phyloP scores from a whole-genome alignment of 2,797 vertebrate species.

The Catamblyrhynchus diadema region DNA sequence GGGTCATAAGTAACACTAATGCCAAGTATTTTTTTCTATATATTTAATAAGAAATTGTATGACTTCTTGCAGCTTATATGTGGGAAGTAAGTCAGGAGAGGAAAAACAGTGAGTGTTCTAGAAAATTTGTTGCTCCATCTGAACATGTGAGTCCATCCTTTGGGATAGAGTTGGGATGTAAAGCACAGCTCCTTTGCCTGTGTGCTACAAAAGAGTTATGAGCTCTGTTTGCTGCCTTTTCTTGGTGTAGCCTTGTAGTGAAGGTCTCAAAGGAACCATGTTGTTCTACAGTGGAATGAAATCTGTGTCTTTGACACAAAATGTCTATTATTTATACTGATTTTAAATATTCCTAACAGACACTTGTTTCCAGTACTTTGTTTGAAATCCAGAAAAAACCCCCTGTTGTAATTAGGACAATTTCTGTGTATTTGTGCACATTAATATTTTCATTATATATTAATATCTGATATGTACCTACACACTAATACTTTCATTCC shows the following conservation, averaged over 20 bases:
- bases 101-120: not conserved
- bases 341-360: not conserved
- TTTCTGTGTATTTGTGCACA: not conserved
- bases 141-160: not conserved
- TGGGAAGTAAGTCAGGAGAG: not conserved
- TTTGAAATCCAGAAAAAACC: not conserved
- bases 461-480: not conserved
- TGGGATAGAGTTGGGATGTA: not conserved
- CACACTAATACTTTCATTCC: not conserved
- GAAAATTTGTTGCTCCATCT: not conserved
- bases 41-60: not conserved
- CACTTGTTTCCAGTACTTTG: not conserved
- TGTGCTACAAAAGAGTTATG: not conserved
- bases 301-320: not conserved
- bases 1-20: not conserved
- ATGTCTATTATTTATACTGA: not conserved
- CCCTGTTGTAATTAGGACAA: not conserved
- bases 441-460: not conserved
- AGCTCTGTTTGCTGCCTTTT: not conserved
- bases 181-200: not conserved
- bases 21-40: not conserved
- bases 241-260: rapidly evolving
- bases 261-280: not conserved
- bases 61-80: not conserved
- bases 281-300: not conserved